Evolutionary conservation across 2,888 invertebrate genomes (phyloP).

Genomic region (Lithophane semibrunnea): DNA sequence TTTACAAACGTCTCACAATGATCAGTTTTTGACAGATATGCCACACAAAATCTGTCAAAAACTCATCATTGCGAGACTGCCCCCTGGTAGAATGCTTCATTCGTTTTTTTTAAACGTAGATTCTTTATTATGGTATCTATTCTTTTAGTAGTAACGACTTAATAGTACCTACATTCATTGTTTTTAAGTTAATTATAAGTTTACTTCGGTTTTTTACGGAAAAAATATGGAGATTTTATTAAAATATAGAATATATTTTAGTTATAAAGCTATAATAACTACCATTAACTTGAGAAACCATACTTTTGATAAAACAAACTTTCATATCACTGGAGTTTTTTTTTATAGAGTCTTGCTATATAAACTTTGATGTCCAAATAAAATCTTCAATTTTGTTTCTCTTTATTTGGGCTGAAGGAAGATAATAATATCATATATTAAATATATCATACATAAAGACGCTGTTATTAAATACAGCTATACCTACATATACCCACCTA

Average conservation of each 20-base stretch:
- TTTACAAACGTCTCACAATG: too few species aligned
- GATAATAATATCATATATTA: conserved; percentile 42
- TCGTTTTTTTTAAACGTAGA: background rate
- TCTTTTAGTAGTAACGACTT: background rate
- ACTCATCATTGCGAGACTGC: too few species aligned
- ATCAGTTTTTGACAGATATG: too few species aligned
- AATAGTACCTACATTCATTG: background rate
- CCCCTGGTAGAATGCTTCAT: background rate
- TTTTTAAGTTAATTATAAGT: background rate
- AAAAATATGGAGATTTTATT: too few species aligned
- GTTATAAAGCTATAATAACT: background rate
- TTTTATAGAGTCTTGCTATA: conserved; percentile 22
- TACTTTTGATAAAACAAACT: background rate
- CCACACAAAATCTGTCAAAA: too few species aligned
- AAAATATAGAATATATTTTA: background rate
- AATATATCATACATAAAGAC: conserved; percentile 32
- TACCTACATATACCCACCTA: background rate
- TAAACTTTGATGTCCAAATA: conserved; percentile 47
- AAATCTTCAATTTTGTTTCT: conserved; percentile 51
- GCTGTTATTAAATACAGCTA: conserved; percentile 24
- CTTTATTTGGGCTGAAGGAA: conserved; percentile 32
- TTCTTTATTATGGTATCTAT: background rate
- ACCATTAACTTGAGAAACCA: background rate
- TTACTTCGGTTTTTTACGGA: background rate
- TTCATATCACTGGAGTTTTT: conserved; percentile 29